These are phyloP conservation scores for Syngnathus rostellatus DNA, from an alignment of 2,797 vertebrate species.

Conservation along the genomic window DNA sequence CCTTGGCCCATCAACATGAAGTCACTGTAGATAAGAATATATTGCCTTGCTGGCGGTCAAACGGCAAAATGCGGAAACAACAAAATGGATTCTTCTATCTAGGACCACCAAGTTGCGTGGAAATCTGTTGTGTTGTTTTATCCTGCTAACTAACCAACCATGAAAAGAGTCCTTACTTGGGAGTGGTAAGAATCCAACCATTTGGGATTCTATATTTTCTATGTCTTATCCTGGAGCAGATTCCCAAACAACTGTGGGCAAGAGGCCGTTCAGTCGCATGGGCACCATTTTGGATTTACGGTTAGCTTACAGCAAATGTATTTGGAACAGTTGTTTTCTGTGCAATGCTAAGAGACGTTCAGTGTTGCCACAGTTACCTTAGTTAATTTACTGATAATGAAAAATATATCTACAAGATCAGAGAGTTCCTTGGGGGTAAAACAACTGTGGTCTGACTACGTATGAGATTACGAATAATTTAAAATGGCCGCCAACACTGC, in stretches of 20 bases:
- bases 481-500: neutral
- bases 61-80: neutral
- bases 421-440: no score
- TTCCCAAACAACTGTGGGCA: neutral
- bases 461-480: no score
- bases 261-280: no score
- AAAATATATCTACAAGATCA: no score
- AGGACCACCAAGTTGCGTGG: neutral
- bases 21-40: neutral
- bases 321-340: neutral
- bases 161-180: neutral
- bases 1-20: no score
- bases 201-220: neutral
- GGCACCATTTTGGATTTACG: neutral
- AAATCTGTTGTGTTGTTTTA: neutral
- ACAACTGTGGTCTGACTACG: no score
- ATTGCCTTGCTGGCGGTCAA: neutral
- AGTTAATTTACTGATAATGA: no score
- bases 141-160: neutral
- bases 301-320: neutral
- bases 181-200: neutral
- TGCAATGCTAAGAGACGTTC: slow-evolving; percentile 19
- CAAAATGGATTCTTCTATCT: neutral
- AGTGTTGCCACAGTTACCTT: no score
- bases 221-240: neutral